Conservation (phyloP, 1,140 invertebrate genomes). For the Belonocnema kinseyi region DNA sequence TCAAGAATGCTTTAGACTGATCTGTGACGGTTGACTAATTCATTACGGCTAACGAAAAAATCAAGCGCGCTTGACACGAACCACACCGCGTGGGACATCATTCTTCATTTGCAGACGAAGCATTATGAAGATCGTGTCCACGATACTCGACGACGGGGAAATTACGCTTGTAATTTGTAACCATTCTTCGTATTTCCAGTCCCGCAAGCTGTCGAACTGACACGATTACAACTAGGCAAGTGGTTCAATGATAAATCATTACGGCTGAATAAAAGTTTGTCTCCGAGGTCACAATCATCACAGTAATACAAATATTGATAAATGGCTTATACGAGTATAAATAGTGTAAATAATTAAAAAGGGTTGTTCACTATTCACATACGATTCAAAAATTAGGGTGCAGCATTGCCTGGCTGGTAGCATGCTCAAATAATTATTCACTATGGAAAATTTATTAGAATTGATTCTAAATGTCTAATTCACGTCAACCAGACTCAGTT, state of each 20-base stretch:
- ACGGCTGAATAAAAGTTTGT: constrained; percentile 45
- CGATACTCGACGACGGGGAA: constrained; percentile 49
- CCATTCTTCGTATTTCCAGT: constrained; percentile 18
- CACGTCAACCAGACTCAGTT: constrained; percentile 29
- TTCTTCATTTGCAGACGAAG: constrained; percentile 44
- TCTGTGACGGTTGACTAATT: constrained; percentile 43
- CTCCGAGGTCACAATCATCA: constrained; percentile 47
- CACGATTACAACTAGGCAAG: constrained; percentile 30
- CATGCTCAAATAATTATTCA: too few relatives aligned
- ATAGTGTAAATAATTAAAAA: too few relatives aligned
- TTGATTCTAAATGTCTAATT: background rate
- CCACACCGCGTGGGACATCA: constrained; percentile 44
- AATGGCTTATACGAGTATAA: background rate
- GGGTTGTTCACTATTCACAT: too few relatives aligned
- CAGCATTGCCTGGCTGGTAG: too few relatives aligned
- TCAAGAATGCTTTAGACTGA: constrained; percentile 31
- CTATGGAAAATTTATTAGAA: background rate
- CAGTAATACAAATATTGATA: background rate
- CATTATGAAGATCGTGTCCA: constrained; percentile 54
- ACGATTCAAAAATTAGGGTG: too few relatives aligned
- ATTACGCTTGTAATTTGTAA: constrained; percentile 58
- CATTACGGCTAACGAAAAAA: constrained; percentile 38
- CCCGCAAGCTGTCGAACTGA: constrained; percentile 41
- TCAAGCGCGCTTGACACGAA: constrained; percentile 29
- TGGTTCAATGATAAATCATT: constrained; percentile 43